A percentile compares a stretch with the other conserved stretches of the same genome.
Evolutionary conservation across 2,113 vertebrate genomes (phyloP).

Genomic region (Eudorcas thomsonii): DNA sequence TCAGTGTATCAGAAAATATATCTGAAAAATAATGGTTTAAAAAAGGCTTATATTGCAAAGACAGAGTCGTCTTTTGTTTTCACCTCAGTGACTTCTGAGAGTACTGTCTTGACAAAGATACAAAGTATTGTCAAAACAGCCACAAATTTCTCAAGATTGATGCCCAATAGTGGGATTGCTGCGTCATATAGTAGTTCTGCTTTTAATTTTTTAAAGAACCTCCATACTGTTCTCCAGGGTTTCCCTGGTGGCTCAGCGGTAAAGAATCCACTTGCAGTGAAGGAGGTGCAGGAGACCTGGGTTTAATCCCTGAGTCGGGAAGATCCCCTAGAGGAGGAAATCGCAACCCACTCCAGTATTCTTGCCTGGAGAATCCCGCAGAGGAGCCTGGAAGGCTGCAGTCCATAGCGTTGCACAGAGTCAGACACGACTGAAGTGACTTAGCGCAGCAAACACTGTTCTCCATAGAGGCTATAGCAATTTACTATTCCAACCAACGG

Average conservation of each 20-base stretch:
- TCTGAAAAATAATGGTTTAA: background rate
- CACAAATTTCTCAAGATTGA: background rate
- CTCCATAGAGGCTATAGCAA: background rate
- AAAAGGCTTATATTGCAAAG: background rate
- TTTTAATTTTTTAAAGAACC: background rate
- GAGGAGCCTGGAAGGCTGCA: background rate
- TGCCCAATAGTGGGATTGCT: background rate
- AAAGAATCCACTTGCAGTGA: background rate
- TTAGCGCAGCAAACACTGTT: background rate
- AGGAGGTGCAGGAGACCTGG: background rate
- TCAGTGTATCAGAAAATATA: background rate
- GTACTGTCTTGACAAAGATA: background rate
- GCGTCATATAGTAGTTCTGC: background rate
- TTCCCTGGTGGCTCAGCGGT: background rate
- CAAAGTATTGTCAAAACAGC: background rate
- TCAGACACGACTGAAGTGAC: accelerated
- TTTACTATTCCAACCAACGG: background rate
- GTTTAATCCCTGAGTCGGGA: accelerated
- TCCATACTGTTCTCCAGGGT: background rate
- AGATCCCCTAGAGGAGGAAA: background rate
- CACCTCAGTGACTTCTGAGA: background rate
- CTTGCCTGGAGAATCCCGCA: background rate
- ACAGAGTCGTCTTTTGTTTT: too few relatives aligned
- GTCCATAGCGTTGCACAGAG: background rate
- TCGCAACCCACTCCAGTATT: background rate